Conservation (phyloP, 2,113 vertebrate genomes). For the Hiodon alosoides region DNA sequence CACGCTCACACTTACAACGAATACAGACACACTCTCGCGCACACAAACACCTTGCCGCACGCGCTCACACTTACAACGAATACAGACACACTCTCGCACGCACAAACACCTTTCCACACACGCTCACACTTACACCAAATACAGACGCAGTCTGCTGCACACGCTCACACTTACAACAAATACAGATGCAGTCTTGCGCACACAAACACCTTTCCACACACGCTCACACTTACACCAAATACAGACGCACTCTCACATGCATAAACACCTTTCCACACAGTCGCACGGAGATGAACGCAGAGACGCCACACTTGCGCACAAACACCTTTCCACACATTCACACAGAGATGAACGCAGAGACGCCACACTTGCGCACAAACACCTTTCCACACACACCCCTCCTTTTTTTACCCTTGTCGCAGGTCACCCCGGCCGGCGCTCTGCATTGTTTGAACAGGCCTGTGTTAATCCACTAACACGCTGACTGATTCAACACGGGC, state of each 20-base stretch:
- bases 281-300: too few relatives aligned
- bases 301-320: neutral
- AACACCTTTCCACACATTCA: neutral
- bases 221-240: neutral
- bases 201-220: neutral
- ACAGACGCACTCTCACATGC: neutral
- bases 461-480: conserved; percentile 34
- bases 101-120: neutral
- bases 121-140: too few relatives aligned
- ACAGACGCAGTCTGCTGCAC: neutral
- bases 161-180: too few relatives aligned
- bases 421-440: conserved; percentile 19
- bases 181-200: neutral
- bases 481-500: conserved; percentile 34
- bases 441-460: conserved; percentile 40
- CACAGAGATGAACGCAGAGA: too few relatives aligned
- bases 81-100: neutral
- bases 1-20: too few relatives aligned
- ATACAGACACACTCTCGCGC: neutral
- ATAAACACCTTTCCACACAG: neutral
- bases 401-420: conserved; percentile 20
- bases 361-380: neutral
- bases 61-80: neutral
- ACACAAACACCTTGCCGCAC: neutral
- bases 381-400: neutral